Percentiles rank a stretch among this genome's conserved stretches.
These are phyloP conservation scores for Scotopteryx bipunctaria DNA, from an alignment of 2,888 invertebrate species.

Conservation along the genomic window DNA sequence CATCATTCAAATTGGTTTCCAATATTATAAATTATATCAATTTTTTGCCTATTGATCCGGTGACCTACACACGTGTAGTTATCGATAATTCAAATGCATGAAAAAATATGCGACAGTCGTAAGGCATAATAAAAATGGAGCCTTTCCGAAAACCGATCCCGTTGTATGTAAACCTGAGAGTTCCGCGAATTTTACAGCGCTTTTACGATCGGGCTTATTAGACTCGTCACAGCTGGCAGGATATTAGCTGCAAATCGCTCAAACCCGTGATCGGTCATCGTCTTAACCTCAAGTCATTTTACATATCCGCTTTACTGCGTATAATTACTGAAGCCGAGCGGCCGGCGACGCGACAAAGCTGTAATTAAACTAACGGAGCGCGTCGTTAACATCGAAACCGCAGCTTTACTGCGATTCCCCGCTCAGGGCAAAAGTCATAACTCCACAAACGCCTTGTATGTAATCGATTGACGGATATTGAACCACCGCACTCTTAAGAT, in stretches of 20 bases:
- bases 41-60: not conserved
- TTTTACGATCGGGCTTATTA: conserved; percentile 63
- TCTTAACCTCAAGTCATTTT: conserved; percentile 63
- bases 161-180: conserved; percentile 40
- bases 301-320: conserved; percentile 74
- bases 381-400: conserved; percentile 65
- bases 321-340: conserved; percentile 68
- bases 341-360: conserved; percentile 67
- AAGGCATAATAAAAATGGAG: not conserved
- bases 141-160: conserved; percentile 19
- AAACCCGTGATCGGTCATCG: conserved; percentile 63
- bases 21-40: conserved; percentile 6
- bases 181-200: conserved; percentile 61
- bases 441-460: conserved; percentile 42
- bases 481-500: conserved; percentile 46
- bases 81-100: not conserved
- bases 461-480: conserved; percentile 54
- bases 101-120: not conserved
- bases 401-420: conserved; percentile 55
- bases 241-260: conserved; percentile 70
- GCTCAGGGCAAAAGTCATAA: conserved; percentile 57
- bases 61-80: conserved; percentile 1
- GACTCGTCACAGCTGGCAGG: conserved; percentile 65
- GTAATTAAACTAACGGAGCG: conserved; percentile 77
- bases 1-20: conserved; percentile 40